phyloP scores from a whole-genome alignment of 2,113 vertebrate species.

The Poicephalus meyeri region DNA sequence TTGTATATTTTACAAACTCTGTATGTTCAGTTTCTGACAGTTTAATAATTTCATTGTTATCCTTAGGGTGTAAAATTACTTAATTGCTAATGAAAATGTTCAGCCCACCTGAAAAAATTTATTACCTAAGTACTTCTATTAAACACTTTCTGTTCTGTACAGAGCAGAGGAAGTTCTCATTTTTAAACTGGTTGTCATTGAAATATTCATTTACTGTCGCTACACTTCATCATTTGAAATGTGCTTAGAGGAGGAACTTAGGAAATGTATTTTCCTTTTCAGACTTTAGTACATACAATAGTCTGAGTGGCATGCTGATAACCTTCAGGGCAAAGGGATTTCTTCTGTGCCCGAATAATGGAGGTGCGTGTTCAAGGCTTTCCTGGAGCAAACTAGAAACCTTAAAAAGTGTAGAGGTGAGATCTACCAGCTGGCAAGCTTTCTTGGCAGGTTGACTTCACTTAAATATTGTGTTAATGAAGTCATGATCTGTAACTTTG shows the following conservation, averaged over 20 bases:
- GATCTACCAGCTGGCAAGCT: neutral
- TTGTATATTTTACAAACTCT: neutral
- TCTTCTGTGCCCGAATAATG: neutral
- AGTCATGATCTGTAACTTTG: neutral
- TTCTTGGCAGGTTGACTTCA: neutral
- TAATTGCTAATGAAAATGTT: conserved; percentile 12
- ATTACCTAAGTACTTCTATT: neutral
- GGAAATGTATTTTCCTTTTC: conserved; percentile 19
- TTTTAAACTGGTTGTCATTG: neutral
- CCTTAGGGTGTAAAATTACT: neutral
- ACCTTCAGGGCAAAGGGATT: neutral
- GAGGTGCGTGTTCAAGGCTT: neutral
- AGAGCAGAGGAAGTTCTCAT: neutral
- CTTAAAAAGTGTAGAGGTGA: neutral
- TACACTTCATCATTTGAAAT: neutral
- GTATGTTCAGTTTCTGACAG: neutral
- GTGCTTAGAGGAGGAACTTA: neutral
- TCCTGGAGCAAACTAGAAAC: neutral
- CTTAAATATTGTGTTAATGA: neutral
- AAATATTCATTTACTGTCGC: neutral
- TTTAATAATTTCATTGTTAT: conserved; percentile 4
- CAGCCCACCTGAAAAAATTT: neutral
- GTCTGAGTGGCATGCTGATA: neutral
- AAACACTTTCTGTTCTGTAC: neutral
- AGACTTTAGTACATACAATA: neutral